Base-by-base conservation (phyloP, 2,797 vertebrate species). In the Enteromius afrohamiltoni region DNA sequence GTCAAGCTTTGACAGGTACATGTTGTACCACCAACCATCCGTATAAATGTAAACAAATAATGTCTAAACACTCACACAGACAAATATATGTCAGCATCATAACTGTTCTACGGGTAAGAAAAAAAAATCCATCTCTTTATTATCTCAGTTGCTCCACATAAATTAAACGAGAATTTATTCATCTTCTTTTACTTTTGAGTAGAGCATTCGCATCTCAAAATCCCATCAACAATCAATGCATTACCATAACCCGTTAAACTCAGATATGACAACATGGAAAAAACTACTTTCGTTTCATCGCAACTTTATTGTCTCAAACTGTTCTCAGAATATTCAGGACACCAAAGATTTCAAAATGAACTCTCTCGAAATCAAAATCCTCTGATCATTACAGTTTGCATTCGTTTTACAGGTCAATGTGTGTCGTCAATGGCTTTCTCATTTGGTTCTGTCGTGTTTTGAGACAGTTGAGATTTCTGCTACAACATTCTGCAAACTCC, bases 1-100 rank as follows among this genome's bases (percentile, higher is more conserved):
- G 88, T 91, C 91, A 91, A 88, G 86, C 88, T 88, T 73, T 83
- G 87, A 81, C 87, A 85, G 62, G 87, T 89, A 87, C 87, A 88
- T 89, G 88, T 49, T 92, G 92, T 90, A 89, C 90, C 83, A 85
- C 83, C 75, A 73, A 86, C 55, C 88, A 80, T 86, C 77, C 45
- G 53, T 13, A 40, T 60, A 80, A 67, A 79, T 77, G 70, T 62
- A 83, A 85, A 85, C 85, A 80, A 85, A 80, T 64, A 76, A 87
- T 51, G 78, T 19, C 16, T 69, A n/a, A 26, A 21, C 47, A 64
- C 5, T 53, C 37, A 9, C n/a, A 42, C 23, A 82, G n/a, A 49
- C 29, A 74, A 8, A 42, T n/a, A 58, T 26, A 29, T n/a, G 17
- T 79, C 75, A 71, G 76, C 40, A 42, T 10, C 62, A 21, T 34